Evolutionary conservation across 2,797 vertebrate genomes (phyloP), one percentile per base, ranked within the genome.

Genomic region (Botia almorhae): DNA sequence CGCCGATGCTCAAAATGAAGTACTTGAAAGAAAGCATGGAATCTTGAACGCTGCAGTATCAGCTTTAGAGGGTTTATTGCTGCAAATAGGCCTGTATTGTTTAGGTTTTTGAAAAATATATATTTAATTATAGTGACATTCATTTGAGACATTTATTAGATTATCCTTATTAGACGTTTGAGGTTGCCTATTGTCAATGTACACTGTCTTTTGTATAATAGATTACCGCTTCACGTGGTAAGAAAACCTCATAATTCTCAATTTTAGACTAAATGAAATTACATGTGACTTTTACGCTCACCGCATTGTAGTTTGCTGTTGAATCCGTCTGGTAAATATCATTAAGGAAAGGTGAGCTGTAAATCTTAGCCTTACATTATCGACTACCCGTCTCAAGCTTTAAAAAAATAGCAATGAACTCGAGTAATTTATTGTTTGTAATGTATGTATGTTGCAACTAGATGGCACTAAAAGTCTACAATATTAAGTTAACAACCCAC

Each of bases 381-480:
- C 6, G 33, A 43, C 29, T 19, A 7, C 7, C 36, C 19, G 58
- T 73, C 55, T 4, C 12, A 39, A 36, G n/a, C 51, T 72, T 72
- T 71, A 29, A 21, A 56, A 58, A 13, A 56, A 14, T 48, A 58
- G 33, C n/a, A 58, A 16, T 33, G 26, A 16, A 29, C 60, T 63
- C 33, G 60, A 33, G 60, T 16, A 26, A 16, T 29, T 26, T 1
- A 33, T 63, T 7, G 60, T 63, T 64, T 29, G 69, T 48, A 72
- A 55, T 79, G 60, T 26, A 10, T 50, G 7, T 7, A 16, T 50
- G 0, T 46, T 58, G 4, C 70, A 51, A 12, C 71, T 74, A 80
- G 78, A 74, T 74, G 78, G 51, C 70, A 68, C 36, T 50, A 11
- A 29, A 68, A 80, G 21, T 7, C 50, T 29, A 58, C 8, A 26